A percentile compares a stretch with the other conserved stretches of the same genome.
Conservation (phyloP, 2,888 invertebrate species). For the Empis stercorea region DNA sequence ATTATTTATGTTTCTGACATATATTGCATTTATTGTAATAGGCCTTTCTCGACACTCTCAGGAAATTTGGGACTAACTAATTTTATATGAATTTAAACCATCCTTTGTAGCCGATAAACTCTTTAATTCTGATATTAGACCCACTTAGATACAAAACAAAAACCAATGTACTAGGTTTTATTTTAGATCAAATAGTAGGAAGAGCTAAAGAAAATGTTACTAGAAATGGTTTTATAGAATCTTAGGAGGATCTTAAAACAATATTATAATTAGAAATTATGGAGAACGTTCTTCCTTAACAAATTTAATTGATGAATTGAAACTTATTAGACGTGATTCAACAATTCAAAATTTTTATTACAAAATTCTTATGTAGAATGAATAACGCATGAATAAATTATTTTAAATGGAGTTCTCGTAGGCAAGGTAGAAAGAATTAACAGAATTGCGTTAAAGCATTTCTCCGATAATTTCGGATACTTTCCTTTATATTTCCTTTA, state of each 20-base stretch:
- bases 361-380: constrained; percentile 4
- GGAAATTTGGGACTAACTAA: too few species aligned
- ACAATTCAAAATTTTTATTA: constrained; percentile 7
- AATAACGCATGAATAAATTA: background rate
- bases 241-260: constrained; percentile 3
- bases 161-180: constrained; percentile 5
- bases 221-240: constrained; percentile 3
- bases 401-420: background rate
- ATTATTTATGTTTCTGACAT: too few species aligned
- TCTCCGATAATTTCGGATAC: constrained; percentile 8
- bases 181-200: constrained; percentile 5
- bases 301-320: constrained; percentile 4
- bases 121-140: background rate
- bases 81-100: too few species aligned
- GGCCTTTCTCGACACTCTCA: too few species aligned
- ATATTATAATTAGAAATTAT: constrained; percentile 4
- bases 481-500: too few species aligned
- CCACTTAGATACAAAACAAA: too few species aligned
- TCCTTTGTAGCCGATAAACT: too few species aligned
- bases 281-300: constrained; percentile 5
- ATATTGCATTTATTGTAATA: too few species aligned
- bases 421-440: constrained; percentile 1
- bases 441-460: constrained; percentile 6
- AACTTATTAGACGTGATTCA: constrained; percentile 1
- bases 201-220: constrained; percentile 2